Base-by-base conservation (phyloP, 2,888 invertebrate genomes). In the Agapetus fuscipes region DNA sequence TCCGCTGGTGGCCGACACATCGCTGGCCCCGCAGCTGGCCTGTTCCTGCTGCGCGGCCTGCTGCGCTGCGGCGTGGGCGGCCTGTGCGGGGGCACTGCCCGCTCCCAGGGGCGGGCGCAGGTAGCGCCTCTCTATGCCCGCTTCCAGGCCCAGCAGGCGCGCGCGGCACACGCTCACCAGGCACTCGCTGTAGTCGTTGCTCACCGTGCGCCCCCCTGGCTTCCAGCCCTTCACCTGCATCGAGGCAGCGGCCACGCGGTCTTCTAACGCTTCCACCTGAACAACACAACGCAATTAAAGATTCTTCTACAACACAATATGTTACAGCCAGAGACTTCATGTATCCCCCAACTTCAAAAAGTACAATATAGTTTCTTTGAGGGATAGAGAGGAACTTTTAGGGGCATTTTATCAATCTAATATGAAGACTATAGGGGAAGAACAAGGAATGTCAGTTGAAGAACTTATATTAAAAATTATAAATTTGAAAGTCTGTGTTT, bases 221-320 rank as follows among this genome's bases (percentile, higher is more conserved):
- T 84, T 79, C 89, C 89, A 90, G 30, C 87, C 86, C 59, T 93
- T 93, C 28, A 88, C 74, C 57, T 91, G 90, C 87, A 93, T 85
- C 17, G 87, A 86, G 0, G 88, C 89, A 35, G 82, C 83, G 0
- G 83, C 83, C 3, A 89, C 85, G 48, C 90, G 85, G 58, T 93
- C 93, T 55, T 93, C 93, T 36, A 93, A 62, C 0, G 81, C 81
- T 56, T 91, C 90, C 42, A 93, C 81, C 76, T 76, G 51, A 2
- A 34, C n/a, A n/a, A n/a, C n/a, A 17, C 13, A 31, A 5, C n/a
- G n/a, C n/a, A n/a, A n/a, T n/a, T n/a, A n/a, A n/a, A n/a, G n/a
- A n/a, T n/a, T n/a, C n/a, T n/a, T n/a, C n/a, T n/a, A n/a, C n/a
- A 29, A 9, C 9, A 29, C 6, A n/a, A 9, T 17, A 5, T 28